phyloP scores from a whole-genome alignment of 2,797 vertebrate genomes.

The Notolepis coatsorum region DNA sequence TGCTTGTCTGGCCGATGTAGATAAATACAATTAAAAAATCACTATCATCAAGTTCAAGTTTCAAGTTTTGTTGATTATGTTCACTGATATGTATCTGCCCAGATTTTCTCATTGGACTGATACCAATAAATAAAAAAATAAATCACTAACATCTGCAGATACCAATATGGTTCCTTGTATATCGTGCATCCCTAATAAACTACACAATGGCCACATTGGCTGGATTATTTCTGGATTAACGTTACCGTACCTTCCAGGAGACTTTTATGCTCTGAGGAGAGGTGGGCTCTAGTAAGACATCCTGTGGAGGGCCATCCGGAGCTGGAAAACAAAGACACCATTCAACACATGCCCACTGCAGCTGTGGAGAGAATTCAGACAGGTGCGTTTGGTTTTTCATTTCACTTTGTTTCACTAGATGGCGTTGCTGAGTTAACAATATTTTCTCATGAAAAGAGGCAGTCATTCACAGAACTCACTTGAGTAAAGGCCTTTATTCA shows the following conservation, averaged over 20 bases:
- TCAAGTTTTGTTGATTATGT: no score
- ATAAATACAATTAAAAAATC: no score
- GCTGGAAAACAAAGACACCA: conserved; percentile 77
- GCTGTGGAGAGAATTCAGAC: conserved; percentile 1
- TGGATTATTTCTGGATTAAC: neutral
- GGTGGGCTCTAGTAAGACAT: conserved; percentile 93
- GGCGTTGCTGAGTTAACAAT: conserved; percentile 55
- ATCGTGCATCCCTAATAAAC: no score
- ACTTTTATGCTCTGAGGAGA: conserved; percentile 99
- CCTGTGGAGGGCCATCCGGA: conserved; percentile 96
- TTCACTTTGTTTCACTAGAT: conserved; percentile 50
- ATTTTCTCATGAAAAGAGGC: rapidly evolving
- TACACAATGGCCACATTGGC: neutral
- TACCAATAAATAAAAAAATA: no score
- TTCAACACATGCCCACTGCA: conserved; percentile 11
- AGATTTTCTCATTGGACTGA: no score
- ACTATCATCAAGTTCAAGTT: no score
- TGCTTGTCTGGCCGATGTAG: no score
- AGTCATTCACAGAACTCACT: conserved; percentile 1
- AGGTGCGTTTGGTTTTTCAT: neutral
- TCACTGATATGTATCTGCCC: no score
- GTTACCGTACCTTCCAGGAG: conserved; percentile 92
- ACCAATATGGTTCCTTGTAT: no score
- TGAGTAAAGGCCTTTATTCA: conserved; percentile 35
- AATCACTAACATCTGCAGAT: no score